Conservation (phyloP, 1,140 invertebrate species). For the Nebria ingens region DNA sequence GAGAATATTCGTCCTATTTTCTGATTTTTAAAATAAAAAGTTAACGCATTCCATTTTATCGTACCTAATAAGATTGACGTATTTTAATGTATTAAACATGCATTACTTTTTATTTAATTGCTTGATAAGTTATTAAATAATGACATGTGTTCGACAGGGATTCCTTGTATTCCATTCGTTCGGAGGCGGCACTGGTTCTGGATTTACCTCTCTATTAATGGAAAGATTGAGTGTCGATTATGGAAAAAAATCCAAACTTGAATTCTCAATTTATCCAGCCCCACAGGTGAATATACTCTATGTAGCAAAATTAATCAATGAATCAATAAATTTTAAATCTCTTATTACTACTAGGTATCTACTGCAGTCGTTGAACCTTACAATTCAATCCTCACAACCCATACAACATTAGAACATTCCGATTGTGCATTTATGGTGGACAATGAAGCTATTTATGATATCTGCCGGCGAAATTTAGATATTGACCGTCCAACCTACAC, state of each 20-base stretch:
- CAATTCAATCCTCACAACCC: slow-evolving; percentile 69
- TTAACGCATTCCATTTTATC: not conserved
- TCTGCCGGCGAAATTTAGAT: slow-evolving; percentile 76
- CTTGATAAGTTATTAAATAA: not conserved
- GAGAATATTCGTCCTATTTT: not conserved
- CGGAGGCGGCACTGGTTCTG: slow-evolving; percentile 76
- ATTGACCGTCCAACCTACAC: slow-evolving; percentile 74
- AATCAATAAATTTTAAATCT: not conserved
- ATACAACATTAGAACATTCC: slow-evolving; percentile 69
- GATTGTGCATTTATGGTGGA: slow-evolving; percentile 82
- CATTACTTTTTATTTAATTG: not conserved
- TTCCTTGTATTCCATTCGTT: slow-evolving; percentile 82
- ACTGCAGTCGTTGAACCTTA: slow-evolving; percentile 80
- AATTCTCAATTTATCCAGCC: slow-evolving; percentile 80
- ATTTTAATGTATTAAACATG: not conserved
- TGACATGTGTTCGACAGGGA: slow-evolving; percentile 37
- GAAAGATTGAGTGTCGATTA: slow-evolving; percentile 70
- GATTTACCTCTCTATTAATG: slow-evolving; percentile 73
- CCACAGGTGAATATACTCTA: slow-evolving; percentile 53
- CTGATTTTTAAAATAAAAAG: not conserved
- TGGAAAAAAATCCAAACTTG: slow-evolving; percentile 71
- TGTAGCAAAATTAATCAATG: slow-evolving; percentile 8
- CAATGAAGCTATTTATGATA: slow-evolving; percentile 85
- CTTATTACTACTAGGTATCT: slow-evolving; percentile 46
- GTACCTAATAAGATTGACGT: not conserved